These are phyloP conservation scores for Sisyra nigra DNA, from an alignment of 2,888 invertebrate species.

Conservation along the genomic window DNA sequence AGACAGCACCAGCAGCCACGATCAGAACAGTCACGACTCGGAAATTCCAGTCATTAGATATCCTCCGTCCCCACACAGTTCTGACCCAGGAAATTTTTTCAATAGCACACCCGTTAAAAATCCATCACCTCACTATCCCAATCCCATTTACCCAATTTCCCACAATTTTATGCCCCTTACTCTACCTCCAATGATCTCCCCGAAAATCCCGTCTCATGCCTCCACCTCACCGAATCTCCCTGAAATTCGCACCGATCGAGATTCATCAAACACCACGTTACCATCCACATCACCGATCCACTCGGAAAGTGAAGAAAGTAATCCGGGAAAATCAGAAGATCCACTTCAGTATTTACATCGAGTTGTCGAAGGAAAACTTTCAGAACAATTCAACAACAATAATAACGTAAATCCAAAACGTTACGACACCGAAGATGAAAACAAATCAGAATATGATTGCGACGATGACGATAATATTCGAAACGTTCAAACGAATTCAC, in stretches of 20 bases:
- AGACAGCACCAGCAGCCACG: slow-evolving; percentile 28
- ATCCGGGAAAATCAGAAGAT: slow-evolving; percentile 23
- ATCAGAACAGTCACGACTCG: slow-evolving; percentile 22
- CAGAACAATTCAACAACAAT: too few relatives aligned
- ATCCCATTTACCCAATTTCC: slow-evolving; percentile 16
- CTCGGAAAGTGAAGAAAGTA: slow-evolving; percentile 23
- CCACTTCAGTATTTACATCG: slow-evolving; percentile 23
- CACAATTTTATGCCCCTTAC: slow-evolving; percentile 18
- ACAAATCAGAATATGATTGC: slow-evolving; percentile 30
- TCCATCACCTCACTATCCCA: slow-evolving; percentile 15
- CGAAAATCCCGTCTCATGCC: slow-evolving; percentile 16
- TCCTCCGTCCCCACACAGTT: slow-evolving; percentile 8
- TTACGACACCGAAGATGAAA: slow-evolving; percentile 30
- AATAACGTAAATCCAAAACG: neutral
- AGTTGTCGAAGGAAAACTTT: slow-evolving; percentile 20
- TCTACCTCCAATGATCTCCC: slow-evolving; percentile 27
- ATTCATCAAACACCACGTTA: neutral
- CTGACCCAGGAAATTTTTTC: neutral
- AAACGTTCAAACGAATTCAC: slow-evolving; percentile 51
- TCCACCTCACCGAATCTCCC: slow-evolving; percentile 25
- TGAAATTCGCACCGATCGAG: slow-evolving; percentile 21
- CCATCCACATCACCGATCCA: slow-evolving; percentile 15
- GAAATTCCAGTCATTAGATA: slow-evolving; percentile 11
- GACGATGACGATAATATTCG: slow-evolving; percentile 39
- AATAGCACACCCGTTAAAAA: slow-evolving; percentile 4